phyloP scores from a whole-genome alignment of 2,888 invertebrate genomes.

The Eupithecia inturbata region DNA sequence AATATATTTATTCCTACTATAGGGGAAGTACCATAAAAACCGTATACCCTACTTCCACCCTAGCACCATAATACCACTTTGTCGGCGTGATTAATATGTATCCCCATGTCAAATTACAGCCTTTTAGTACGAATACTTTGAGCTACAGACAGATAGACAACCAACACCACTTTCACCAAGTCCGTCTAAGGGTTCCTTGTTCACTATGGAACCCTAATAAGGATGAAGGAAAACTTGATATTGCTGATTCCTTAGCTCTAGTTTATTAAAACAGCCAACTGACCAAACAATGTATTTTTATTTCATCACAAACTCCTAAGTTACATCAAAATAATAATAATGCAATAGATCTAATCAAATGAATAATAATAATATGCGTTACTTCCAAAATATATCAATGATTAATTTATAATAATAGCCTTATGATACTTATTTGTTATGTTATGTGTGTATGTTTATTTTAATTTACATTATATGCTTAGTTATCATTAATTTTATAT shows the following conservation, averaged over 20 bases:
- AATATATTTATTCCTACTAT: too few species aligned
- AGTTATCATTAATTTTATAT: conserved; percentile 69
- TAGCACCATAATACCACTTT: too few species aligned
- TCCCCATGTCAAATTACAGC: too few species aligned
- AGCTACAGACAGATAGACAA: too few species aligned
- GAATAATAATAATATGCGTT: conserved; percentile 59
- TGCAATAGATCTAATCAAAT: conserved; percentile 60
- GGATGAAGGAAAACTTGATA: neutral
- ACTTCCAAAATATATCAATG: conserved; percentile 59
- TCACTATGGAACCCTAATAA: neutral
- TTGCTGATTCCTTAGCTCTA: neutral
- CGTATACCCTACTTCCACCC: too few species aligned
- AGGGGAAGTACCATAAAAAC: too few species aligned
- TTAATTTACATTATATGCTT: conserved; percentile 69
- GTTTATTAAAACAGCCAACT: conserved; percentile 37
- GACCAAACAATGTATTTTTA: conserved; percentile 74
- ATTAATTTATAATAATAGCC: conserved; percentile 59
- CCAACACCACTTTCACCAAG: too few species aligned
- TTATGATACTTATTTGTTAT: conserved; percentile 52
- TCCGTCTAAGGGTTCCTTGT: too few species aligned
- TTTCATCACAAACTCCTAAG: conserved; percentile 74
- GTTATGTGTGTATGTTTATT: neutral
- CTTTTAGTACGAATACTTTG: too few species aligned
- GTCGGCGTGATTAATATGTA: too few species aligned
- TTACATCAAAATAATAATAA: conserved; percentile 38